phyloP scores from a whole-genome alignment of 2,888 invertebrate genomes.

The Dolichomitus sp. region DNA sequence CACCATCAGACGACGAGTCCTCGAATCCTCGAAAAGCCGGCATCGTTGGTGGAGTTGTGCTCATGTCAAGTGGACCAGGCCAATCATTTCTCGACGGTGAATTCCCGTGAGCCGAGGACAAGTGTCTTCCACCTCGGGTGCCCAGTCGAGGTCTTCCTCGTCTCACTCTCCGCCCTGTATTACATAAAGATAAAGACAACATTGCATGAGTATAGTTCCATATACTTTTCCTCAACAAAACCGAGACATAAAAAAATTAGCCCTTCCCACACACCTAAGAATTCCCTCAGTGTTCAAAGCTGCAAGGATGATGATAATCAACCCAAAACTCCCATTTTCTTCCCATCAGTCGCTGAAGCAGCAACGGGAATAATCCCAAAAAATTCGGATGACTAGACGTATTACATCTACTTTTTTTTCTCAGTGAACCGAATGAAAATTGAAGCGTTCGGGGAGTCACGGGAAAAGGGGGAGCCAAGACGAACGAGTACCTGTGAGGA shows the following conservation, averaged over 20 bases:
- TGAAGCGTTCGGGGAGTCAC: conserved; percentile 7
- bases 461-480: background rate
- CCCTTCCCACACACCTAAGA: too few species aligned
- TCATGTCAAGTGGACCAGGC: conserved; percentile 84
- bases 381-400: background rate
- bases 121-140: conserved; percentile 79
- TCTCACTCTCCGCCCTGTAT: conserved; percentile 80
- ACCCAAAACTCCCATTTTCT: background rate
- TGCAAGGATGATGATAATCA: background rate
- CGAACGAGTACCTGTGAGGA: conserved; percentile 7
- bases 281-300: background rate
- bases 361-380: background rate
- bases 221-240: background rate
- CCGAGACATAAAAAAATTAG: background rate
- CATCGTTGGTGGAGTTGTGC: conserved; percentile 83
- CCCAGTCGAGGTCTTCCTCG: conserved; percentile 85
- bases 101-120: conserved; percentile 80
- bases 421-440: conserved; percentile 32
- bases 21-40: conserved; percentile 84
- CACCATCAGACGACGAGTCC: conserved; percentile 82
- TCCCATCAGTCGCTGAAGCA: background rate
- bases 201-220: background rate
- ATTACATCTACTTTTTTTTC: background rate
- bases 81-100: conserved; percentile 84
- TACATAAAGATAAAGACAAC: conserved; percentile 33